Percentiles rank a stretch among this genome's conserved stretches.
phyloP scores from a whole-genome alignment of 53 echinoderm and acorn worm genomes.

The Paracentrotus lividus region DNA sequence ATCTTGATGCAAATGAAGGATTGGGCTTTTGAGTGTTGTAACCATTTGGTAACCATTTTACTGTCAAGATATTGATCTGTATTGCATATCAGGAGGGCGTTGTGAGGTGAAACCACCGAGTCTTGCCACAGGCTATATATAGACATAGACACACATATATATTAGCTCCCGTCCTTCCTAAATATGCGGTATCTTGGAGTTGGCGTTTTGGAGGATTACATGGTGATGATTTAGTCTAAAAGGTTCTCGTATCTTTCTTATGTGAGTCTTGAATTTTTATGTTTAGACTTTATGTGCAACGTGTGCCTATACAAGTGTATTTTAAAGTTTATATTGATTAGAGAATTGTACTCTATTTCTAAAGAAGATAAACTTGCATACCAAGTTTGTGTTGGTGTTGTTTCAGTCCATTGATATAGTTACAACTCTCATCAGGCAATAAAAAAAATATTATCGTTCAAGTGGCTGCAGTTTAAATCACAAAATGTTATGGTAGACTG shows the following conservation, averaged over 20 bases:
- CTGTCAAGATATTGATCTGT: slow-evolving; percentile 22
- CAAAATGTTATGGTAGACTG: not conserved
- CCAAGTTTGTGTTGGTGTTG: too few relatives aligned
- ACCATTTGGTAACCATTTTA: not conserved
- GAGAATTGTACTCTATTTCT: too few relatives aligned
- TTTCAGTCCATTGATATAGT: too few relatives aligned
- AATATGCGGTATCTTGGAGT: slow-evolving; percentile 17
- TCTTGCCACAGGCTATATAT: not conserved
- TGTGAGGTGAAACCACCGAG: not conserved
- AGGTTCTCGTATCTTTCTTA: not conserved
- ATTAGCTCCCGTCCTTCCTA: slow-evolving; percentile 22
- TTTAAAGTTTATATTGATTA: too few relatives aligned
- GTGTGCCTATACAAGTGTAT: too few relatives aligned
- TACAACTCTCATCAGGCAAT: too few relatives aligned
- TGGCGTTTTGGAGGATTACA: not conserved
- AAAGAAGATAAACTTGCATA: too few relatives aligned
- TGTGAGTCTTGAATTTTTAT: not conserved
- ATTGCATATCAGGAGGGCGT: slow-evolving; percentile 26
- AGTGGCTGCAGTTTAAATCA: not conserved
- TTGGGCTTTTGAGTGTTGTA: not conserved
- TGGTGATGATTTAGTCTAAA: not conserved
- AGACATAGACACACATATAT: not conserved
- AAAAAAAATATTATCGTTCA: not conserved
- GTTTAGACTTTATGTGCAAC: not conserved
- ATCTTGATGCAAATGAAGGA: not conserved